Base-by-base conservation (phyloP, 2,888 invertebrate genomes). In the Scaptomyza caliginosa region DNA sequence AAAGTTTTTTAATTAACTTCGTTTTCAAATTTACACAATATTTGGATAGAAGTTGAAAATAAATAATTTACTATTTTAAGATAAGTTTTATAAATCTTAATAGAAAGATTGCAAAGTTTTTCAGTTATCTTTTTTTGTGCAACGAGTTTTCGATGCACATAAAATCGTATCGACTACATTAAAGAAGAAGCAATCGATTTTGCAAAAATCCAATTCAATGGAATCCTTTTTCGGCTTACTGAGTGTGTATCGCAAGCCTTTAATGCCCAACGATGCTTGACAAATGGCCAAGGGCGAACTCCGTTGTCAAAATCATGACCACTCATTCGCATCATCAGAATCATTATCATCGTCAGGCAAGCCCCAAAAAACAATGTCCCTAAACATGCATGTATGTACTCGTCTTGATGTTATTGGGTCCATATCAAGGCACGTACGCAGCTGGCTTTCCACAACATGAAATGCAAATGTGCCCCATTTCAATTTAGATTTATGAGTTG, bases 401-500 rank as follows among this genome's bases (percentile, higher is more conserved):
- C 23, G 28, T 16, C 17, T 28, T 8, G 17, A 32, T 50, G 17
- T 40, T n/a, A 36, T 11, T 32, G 17, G 26, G 17, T 17, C 21
- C 36, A 51, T 58, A 57, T 54, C 45, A 13, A 32, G 65, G 45
- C 67, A 66, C 60, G 77, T 58, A 52, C 48, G 39, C 34, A 40
- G 6, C n/a, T 23, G 3, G 3, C n/a, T 34, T 34, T 16, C 34
- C 28, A 13, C 32, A 30, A 16, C 56, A 55, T 24, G 34, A 48
- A 58, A 49, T 59, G 36, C 66, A 76, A 83, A 71, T 79, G 64
- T 63, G 67, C 7, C 45, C 65, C 68, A 67, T 83, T 81, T 80
- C 83, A 74, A 86, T 74, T 81, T 71, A 58, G 71, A 83, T 86
- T 86, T 83, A 79, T 83, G 70, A 32, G 51, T 50, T 19, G 40